phyloP scores from a whole-genome alignment of 2,888 invertebrate species.

The Heliconius ethilla region DNA sequence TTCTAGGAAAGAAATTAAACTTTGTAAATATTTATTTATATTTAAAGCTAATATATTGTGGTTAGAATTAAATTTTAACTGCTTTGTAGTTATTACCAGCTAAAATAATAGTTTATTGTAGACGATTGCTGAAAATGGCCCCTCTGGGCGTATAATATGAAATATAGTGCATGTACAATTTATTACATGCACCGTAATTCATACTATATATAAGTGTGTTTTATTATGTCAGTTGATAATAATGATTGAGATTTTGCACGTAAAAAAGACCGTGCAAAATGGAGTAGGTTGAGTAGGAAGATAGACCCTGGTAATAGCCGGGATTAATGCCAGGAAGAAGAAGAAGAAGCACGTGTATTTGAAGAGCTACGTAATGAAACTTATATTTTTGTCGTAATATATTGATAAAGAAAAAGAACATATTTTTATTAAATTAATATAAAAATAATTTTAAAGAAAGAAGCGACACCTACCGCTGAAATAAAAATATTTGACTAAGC shows the following conservation, averaged over 20 bases:
- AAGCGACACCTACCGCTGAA: slow-evolving; percentile 13
- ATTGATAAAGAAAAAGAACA: too few relatives aligned
- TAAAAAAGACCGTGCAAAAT: not conserved
- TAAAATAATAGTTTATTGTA: not conserved
- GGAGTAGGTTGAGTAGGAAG: too few relatives aligned
- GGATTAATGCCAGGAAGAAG: too few relatives aligned
- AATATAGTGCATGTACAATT: not conserved
- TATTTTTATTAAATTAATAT: too few relatives aligned
- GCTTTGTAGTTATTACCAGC: not conserved
- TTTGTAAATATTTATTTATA: too few relatives aligned
- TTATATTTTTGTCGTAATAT: not conserved
- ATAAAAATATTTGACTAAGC: not conserved
- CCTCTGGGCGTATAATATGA: not conserved
- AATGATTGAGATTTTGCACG: not conserved
- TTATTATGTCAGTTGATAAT: not conserved
- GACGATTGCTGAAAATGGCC: not conserved
- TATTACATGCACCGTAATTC: too few relatives aligned
- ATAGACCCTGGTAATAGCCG: too few relatives aligned
- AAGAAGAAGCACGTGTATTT: not conserved
- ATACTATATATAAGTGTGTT: not conserved
- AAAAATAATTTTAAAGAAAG: not conserved
- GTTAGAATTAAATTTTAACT: not conserved
- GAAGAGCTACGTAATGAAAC: not conserved
- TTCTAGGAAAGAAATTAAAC: too few relatives aligned
- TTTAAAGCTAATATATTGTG: too few relatives aligned